Evolutionary conservation across 2,797 vertebrate genomes (phyloP).

Genomic region (Silurus lanzhouensis): DNA sequence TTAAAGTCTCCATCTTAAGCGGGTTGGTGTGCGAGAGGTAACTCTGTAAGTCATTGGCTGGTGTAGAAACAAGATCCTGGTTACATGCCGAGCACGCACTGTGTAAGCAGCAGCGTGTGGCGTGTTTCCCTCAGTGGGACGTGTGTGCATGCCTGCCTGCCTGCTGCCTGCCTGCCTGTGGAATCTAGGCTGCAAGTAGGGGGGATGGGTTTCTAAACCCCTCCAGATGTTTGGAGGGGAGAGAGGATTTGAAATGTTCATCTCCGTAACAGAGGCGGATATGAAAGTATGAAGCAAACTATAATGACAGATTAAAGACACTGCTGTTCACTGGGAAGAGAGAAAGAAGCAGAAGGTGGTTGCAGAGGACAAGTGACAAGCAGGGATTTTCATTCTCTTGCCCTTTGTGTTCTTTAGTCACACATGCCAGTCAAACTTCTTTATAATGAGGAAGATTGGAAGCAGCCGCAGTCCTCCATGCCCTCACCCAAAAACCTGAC

Average conservation of each 20-base stretch:
- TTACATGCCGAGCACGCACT: conserved; percentile 11
- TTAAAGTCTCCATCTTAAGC: background rate
- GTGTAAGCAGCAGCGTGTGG: conserved; percentile 11
- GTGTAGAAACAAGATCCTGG: background rate
- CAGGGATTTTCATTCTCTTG: background rate
- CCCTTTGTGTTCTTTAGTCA: background rate
- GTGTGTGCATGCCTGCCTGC: conserved; percentile 8
- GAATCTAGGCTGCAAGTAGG: conserved; percentile 35
- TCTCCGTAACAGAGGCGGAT: conserved; percentile 36
- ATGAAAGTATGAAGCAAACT: background rate
- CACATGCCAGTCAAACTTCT: background rate
- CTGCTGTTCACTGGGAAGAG: background rate
- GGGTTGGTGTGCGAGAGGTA: background rate
- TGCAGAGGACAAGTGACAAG: background rate
- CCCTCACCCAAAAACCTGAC: background rate
- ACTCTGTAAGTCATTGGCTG: conserved; percentile 10
- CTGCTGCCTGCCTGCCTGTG: conserved; percentile 5
- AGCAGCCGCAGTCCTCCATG: background rate
- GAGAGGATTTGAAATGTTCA: conserved; percentile 33
- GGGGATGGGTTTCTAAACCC: conserved; percentile 49
- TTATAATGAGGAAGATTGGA: background rate
- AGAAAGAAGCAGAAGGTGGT: background rate
- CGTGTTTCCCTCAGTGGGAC: conserved; percentile 30
- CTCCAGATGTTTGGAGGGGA: conserved; percentile 55
- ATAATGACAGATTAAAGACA: background rate